These are phyloP conservation scores for Pelobates fuscus DNA, from an alignment of 2,113 vertebrate species.

Conservation along the genomic window DNA sequence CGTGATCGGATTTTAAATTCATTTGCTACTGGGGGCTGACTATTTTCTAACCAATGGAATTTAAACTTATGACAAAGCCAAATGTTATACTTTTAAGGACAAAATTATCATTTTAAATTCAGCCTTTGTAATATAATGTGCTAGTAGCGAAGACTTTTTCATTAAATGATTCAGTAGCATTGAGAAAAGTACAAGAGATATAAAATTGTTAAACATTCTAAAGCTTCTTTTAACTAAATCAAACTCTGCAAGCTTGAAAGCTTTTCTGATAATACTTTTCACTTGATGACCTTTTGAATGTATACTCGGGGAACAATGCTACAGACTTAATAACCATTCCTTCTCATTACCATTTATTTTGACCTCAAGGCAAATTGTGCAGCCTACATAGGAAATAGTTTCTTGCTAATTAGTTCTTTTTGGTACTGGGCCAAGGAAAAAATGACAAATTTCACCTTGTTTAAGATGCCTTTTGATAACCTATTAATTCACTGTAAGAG, in stretches of 20 bases:
- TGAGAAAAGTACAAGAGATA: slow-evolving; percentile 51
- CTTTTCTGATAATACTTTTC: slow-evolving; percentile 60
- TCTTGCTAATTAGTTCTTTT: slow-evolving; percentile 69
- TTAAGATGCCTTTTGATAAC: slow-evolving; percentile 64
- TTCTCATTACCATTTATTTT: slow-evolving; percentile 68
- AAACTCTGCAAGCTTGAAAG: slow-evolving; percentile 60
- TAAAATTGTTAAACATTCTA: slow-evolving; percentile 62
- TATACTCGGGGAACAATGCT: slow-evolving; percentile 61
- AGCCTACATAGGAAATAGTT: slow-evolving; percentile 60
- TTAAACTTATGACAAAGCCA: slow-evolving; percentile 16
- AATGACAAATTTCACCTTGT: slow-evolving; percentile 70
- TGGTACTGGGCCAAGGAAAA: slow-evolving; percentile 60
- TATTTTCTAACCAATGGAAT: background rate
- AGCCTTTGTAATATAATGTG: slow-evolving; percentile 40
- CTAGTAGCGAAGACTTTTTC: slow-evolving; percentile 55
- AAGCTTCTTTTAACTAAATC: slow-evolving; percentile 63
- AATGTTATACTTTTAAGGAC: slow-evolving; percentile 52
- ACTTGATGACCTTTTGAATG: slow-evolving; percentile 64
- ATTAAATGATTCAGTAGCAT: slow-evolving; percentile 59
- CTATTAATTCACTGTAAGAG: slow-evolving; percentile 57
- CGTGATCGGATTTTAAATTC: slow-evolving; percentile 14
- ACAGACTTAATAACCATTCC: slow-evolving; percentile 63
- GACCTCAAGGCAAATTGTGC: slow-evolving; percentile 67
- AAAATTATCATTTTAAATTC: slow-evolving; percentile 51
- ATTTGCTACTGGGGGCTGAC: background rate